Evolutionary conservation across 1,140 invertebrate genomes (phyloP).

Genomic region (Drosophila sucinea): DNA sequence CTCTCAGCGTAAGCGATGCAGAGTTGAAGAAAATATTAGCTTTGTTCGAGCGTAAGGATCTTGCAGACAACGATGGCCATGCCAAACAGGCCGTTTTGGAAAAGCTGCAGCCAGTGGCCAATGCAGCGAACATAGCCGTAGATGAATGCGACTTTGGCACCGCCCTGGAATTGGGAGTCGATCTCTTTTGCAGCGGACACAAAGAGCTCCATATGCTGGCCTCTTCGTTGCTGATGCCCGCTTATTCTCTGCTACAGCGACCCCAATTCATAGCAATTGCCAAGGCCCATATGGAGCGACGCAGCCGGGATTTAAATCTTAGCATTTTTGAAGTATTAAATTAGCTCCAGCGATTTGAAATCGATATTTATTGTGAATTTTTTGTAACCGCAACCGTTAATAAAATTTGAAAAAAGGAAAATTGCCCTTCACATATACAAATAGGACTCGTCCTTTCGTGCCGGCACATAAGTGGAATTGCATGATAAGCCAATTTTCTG

Average conservation of each 20-base stretch:
- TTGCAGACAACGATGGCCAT: slow-evolving; percentile 85
- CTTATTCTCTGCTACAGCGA: slow-evolving; percentile 90
- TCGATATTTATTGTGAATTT: slow-evolving; percentile 32
- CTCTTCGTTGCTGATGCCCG: slow-evolving; percentile 87
- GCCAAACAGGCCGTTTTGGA: slow-evolving; percentile 85
- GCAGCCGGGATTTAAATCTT: slow-evolving; percentile 51
- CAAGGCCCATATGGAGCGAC: slow-evolving; percentile 86
- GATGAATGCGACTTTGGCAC: slow-evolving; percentile 97
- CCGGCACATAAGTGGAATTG: slow-evolving; percentile 53
- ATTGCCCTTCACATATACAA: slow-evolving; percentile 60
- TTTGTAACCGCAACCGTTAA: slow-evolving; percentile 49
- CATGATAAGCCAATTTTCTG: slow-evolving; percentile 55
- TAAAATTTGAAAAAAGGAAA: slow-evolving; percentile 40
- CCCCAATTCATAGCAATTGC: slow-evolving; percentile 90
- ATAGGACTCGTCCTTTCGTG: slow-evolving; percentile 65
- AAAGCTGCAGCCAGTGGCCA: slow-evolving; percentile 90
- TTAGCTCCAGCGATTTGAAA: slow-evolving; percentile 4
- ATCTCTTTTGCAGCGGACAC: slow-evolving; percentile 91
- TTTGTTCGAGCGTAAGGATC: slow-evolving; percentile 85
- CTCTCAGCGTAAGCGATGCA: slow-evolving; percentile 89
- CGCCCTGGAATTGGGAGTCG: slow-evolving; percentile 93
- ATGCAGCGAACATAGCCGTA: slow-evolving; percentile 86
- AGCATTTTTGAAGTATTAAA: slow-evolving; percentile 68
- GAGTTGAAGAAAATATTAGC: slow-evolving; percentile 90
- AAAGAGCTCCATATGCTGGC: slow-evolving; percentile 87